Conservation (phyloP, 2,888 invertebrate genomes). For the Drosophila cracens region DNA sequence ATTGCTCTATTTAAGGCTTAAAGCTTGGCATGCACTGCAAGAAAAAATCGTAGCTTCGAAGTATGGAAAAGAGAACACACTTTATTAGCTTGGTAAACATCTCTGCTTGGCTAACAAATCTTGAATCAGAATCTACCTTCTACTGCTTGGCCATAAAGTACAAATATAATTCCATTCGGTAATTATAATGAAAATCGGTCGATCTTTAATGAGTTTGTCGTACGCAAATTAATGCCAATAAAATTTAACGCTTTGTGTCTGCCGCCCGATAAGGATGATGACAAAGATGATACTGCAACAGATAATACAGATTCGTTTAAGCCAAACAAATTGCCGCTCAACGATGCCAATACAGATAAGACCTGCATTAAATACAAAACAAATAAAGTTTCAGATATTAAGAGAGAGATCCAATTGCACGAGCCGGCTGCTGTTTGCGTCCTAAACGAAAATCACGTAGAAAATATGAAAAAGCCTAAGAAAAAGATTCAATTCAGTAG, state of each 20-base stretch:
- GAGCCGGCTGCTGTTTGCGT: constrained; percentile 11
- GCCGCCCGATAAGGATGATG: constrained; percentile 61
- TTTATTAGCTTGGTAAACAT: background rate
- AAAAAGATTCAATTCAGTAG: constrained; percentile 62
- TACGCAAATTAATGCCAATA: constrained; percentile 9
- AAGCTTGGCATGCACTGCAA: background rate
- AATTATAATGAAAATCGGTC: constrained; percentile 3
- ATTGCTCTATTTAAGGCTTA: background rate
- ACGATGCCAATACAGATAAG: constrained; percentile 52
- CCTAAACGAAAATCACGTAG: constrained; percentile 41
- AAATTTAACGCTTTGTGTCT: constrained; percentile 31
- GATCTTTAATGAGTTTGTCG: constrained; percentile 1
- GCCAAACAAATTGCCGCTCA: constrained; percentile 32
- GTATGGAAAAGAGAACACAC: background rate
- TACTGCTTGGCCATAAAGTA: background rate
- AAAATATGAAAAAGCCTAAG: constrained; percentile 29
- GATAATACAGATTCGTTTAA: constrained; percentile 43
- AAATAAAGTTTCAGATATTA: constrained; percentile 71
- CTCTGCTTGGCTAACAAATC: background rate
- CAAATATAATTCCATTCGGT: background rate
- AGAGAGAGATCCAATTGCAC: constrained; percentile 28
- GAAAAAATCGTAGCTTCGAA: background rate
- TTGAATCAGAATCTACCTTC: background rate
- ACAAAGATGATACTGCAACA: constrained; percentile 37
- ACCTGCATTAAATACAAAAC: constrained; percentile 59